These are phyloP conservation scores for Herminia tarsipennalis DNA, from an alignment of 2,888 invertebrate species.

Conservation along the genomic window DNA sequence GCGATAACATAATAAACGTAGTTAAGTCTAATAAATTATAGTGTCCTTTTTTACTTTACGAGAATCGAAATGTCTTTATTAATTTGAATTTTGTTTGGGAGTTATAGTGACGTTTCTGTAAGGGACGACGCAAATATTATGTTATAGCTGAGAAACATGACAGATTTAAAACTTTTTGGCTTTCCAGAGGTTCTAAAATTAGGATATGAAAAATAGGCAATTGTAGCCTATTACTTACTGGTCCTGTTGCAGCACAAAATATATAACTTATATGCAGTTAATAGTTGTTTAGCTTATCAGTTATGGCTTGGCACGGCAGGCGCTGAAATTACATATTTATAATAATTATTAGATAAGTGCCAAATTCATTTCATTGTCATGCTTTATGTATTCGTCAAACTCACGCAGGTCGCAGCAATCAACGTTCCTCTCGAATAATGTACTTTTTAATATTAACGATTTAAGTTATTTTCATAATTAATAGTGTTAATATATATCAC, in stretches of 20 bases:
- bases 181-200: slow-evolving; percentile 16
- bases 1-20: slow-evolving; percentile 37
- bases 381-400: slow-evolving; percentile 33
- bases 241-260: slow-evolving; percentile 34
- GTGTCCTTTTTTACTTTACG: slow-evolving; percentile 19
- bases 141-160: slow-evolving; percentile 16
- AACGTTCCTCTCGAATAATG: slow-evolving; percentile 64
- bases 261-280: slow-evolving; percentile 17
- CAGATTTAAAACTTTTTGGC: slow-evolving; percentile 21
- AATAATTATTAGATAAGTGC: slow-evolving; percentile 58
- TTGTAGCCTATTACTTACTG: slow-evolving; percentile 12
- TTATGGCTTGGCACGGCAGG: slow-evolving; percentile 35
- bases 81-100: slow-evolving; percentile 18
- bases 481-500: slow-evolving; percentile 45
- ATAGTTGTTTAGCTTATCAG: slow-evolving; percentile 22
- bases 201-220: slow-evolving; percentile 4
- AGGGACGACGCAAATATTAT: slow-evolving; percentile 16
- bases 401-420: slow-evolving; percentile 47
- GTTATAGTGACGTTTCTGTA: slow-evolving; percentile 22
- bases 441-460: slow-evolving; percentile 44
- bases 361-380: slow-evolving; percentile 60
- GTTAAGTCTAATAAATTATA: slow-evolving; percentile 27
- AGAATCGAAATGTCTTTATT: neutral
- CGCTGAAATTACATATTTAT: slow-evolving; percentile 24
- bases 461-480: slow-evolving; percentile 42